Conservation (phyloP, 1,140 invertebrate species). For the Penaeus vannamei region DNA sequence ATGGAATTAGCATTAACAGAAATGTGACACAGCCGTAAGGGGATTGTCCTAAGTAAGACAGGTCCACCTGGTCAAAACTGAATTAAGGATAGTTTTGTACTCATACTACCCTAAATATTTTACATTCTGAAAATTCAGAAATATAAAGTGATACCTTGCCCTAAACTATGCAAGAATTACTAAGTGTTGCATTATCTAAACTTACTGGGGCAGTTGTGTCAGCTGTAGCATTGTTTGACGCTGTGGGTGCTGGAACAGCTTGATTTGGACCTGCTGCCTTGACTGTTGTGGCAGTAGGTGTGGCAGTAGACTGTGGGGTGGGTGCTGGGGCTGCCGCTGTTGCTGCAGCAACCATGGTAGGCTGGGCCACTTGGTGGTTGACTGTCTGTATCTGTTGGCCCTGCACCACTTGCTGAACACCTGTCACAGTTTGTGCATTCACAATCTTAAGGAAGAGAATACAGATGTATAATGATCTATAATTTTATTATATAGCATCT, state of each 20-base stretch:
- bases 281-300: conserved; percentile 41
- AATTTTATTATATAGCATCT: too few species aligned
- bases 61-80: too few species aligned
- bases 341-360: conserved; percentile 22
- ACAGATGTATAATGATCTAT: too few species aligned
- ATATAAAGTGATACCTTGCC: too few species aligned
- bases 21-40: too few species aligned
- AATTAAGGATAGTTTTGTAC: too few species aligned
- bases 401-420: conserved; percentile 52
- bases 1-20: too few species aligned
- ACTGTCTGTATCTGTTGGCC: conserved; percentile 55
- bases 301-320: background rate
- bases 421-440: conserved; percentile 43
- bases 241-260: conserved; percentile 43
- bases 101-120: too few species aligned
- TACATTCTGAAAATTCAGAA: too few species aligned
- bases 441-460: background rate
- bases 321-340: conserved; percentile 32
- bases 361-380: conserved; percentile 34
- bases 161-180: too few species aligned
- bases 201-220: conserved; percentile 57
- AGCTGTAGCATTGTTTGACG: conserved; percentile 49
- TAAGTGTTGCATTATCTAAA: background rate
- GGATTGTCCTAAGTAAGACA: too few species aligned
- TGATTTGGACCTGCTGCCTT: conserved; percentile 41